These are phyloP conservation scores for Onychostoma macrolepis DNA, from an alignment of 2,113 vertebrate species.

Conservation along the genomic window DNA sequence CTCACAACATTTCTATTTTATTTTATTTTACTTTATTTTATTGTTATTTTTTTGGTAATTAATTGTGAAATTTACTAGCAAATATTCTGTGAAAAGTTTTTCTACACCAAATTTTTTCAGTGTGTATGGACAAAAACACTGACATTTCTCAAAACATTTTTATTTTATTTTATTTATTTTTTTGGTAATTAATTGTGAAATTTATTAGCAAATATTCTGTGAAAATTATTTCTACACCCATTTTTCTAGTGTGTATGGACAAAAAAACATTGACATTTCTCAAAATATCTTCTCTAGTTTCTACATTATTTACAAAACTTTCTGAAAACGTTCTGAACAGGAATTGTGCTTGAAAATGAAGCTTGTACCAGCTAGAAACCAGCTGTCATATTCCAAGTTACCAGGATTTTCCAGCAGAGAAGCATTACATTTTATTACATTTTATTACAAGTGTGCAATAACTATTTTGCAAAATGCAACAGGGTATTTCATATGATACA, in stretches of 20 bases:
- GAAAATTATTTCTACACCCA: background rate
- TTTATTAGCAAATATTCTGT: background rate
- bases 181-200: no score
- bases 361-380: background rate
- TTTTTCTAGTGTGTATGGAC: no score
- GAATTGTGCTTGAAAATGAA: background rate
- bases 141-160: no score
- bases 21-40: no score
- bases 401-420: background rate
- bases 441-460: background rate
- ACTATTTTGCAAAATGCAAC: background rate
- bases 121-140: no score
- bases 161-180: no score
- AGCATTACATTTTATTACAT: background rate
- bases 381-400: background rate
- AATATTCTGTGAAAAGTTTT: no score
- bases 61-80: no score
- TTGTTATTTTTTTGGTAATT: no score
- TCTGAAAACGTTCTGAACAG: background rate
- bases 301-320: background rate
- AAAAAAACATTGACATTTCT: background rate
- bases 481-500: background rate
- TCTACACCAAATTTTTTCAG: no score
- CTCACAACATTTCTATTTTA: no score
- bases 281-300: background rate